phyloP scores from a whole-genome alignment of 1,140 invertebrate genomes.

The Cherax destructor region DNA sequence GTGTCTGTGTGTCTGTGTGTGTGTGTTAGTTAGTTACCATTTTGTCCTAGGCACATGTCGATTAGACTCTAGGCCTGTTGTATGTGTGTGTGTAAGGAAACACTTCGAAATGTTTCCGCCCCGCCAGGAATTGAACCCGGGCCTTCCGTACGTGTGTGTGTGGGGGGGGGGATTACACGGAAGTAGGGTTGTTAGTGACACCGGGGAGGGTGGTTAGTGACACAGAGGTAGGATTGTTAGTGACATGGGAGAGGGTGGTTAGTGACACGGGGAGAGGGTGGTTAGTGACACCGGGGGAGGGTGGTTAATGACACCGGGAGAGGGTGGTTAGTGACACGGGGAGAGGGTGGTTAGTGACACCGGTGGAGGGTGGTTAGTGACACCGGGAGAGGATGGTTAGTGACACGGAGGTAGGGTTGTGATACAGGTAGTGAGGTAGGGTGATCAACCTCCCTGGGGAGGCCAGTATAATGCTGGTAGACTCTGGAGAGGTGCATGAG shows the following conservation, averaged over 20 bases:
- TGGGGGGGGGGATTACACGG: background rate
- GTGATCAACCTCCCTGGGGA: background rate
- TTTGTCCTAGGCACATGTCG: too few species aligned
- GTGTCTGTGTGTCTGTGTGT: background rate
- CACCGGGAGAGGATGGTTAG: background rate
- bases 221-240: background rate
- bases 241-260: background rate
- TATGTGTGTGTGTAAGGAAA: too few species aligned
- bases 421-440: background rate
- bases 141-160: background rate
- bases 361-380: background rate
- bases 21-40: too few species aligned
- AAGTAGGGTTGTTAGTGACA: background rate
- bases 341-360: background rate
- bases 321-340: background rate
- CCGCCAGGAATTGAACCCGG: too few species aligned
- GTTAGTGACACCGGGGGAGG: background rate
- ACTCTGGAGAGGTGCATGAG: background rate
- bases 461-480: background rate
- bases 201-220: background rate
- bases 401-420: background rate
- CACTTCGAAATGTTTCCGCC: too few species aligned
- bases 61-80: too few species aligned
- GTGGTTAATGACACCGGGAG: conserved; percentile 4
- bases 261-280: conserved; percentile 2